Percentiles rank a stretch among this genome's conserved stretches.
Evolutionary conservation across 2,113 vertebrate species (phyloP).

Genomic region (Amphilophus citrinellus): DNA sequence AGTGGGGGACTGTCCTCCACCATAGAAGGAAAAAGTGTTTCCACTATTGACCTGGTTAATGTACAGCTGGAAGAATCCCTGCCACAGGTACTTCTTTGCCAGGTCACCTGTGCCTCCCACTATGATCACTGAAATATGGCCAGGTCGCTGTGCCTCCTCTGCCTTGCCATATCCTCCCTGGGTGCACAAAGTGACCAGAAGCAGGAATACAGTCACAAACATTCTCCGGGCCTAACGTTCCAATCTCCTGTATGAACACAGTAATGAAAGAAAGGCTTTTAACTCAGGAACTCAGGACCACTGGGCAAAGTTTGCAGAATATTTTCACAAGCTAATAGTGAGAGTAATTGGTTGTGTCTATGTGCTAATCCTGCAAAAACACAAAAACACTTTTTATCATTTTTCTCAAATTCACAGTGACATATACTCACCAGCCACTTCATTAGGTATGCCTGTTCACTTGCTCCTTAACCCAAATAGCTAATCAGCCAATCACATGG

Average conservation of each 20-base stretch:
- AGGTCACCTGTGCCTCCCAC: constrained; percentile 94
- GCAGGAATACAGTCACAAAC: constrained; percentile 58
- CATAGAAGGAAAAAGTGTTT: constrained; percentile 91
- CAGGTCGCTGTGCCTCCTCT: constrained; percentile 71
- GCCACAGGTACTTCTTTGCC: constrained; percentile 96
- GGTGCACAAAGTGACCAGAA: constrained; percentile 77
- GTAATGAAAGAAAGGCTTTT: neutral
- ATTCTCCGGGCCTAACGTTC: constrained; percentile 75
- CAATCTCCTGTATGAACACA: constrained; percentile 54
- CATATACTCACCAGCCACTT: neutral
- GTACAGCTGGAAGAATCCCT: constrained; percentile 93
- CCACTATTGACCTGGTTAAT: constrained; percentile 83
- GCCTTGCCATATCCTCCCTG: constrained; percentile 49
- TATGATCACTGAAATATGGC: constrained; percentile 89
- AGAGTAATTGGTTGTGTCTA: neutral
- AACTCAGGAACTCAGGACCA: neutral
- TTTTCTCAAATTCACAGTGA: neutral
- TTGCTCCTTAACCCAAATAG: too few species aligned
- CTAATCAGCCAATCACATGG: too few species aligned
- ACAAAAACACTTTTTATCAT: too few species aligned
- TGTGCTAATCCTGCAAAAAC: neutral
- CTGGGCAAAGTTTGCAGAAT: neutral
- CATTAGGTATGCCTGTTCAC: too few species aligned
- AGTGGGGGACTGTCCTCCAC: constrained; percentile 79
- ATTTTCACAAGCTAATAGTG: neutral